Percentiles rank a stretch among this genome's conserved stretches.
phyloP scores from a whole-genome alignment of 2,113 vertebrate genomes.

The Anoplopoma fimbria region DNA sequence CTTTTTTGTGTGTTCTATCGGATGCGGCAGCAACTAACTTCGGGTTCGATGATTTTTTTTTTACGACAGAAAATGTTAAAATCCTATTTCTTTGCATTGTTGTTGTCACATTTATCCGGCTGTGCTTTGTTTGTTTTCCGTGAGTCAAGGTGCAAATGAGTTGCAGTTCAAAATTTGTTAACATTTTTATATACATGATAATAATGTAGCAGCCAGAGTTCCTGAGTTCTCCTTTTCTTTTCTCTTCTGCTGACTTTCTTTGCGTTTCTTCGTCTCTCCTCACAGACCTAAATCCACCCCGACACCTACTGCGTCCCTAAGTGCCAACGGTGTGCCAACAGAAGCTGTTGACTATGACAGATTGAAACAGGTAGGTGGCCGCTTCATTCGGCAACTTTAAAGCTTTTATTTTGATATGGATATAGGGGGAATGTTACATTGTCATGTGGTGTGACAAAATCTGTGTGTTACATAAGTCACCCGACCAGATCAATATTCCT shows the following conservation, averaged over 20 bases:
- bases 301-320: constrained; percentile 89
- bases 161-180: no score
- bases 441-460: no score
- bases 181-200: background rate
- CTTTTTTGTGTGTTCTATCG: background rate
- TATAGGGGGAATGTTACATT: no score
- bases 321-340: constrained; percentile 96
- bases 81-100: background rate
- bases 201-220: background rate
- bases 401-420: background rate
- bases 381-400: no score
- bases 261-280: constrained; percentile 18
- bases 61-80: background rate
- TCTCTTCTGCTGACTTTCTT: background rate
- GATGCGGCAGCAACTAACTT: background rate
- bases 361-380: constrained; percentile 92
- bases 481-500: no score
- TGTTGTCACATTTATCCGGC: background rate
- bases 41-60: background rate
- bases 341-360: constrained; percentile 96
- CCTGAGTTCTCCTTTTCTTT: background rate
- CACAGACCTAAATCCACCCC: constrained; percentile 95
- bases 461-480: no score
- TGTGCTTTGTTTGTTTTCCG: background rate
- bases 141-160: no score